Conservation (phyloP, 2,113 vertebrate species). For the Lophotis ruficrista region DNA sequence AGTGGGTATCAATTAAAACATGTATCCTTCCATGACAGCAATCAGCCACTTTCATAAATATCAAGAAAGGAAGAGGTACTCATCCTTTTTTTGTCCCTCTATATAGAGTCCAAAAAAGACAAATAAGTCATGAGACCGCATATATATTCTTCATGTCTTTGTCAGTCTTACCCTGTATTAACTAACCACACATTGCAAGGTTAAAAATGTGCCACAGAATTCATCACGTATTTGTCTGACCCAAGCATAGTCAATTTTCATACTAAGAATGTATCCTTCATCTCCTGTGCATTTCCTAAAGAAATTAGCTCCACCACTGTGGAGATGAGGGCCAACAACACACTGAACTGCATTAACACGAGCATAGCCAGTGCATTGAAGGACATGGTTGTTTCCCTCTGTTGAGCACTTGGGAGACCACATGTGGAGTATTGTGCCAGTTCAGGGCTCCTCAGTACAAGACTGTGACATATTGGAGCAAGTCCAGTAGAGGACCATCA, state of each 20-base stretch:
- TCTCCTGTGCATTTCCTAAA: not conserved
- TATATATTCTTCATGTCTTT: not conserved
- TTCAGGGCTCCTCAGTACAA: not conserved
- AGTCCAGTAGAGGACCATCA: not conserved
- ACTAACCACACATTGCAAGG: not conserved
- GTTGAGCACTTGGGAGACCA: not conserved
- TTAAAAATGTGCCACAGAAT: not conserved
- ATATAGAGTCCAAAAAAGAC: not conserved
- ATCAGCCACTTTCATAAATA: not conserved
- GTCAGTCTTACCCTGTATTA: not conserved
- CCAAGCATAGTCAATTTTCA: not conserved
- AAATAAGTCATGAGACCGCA: not conserved
- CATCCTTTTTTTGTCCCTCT: not conserved
- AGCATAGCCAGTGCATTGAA: not conserved
- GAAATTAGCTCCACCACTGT: not conserved
- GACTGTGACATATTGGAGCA: not conserved
- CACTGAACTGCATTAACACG: not conserved
- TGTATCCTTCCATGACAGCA: not conserved
- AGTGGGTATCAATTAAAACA: not conserved
- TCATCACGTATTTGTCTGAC: not conserved
- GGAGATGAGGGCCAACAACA: not conserved
- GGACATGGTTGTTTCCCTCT: not conserved
- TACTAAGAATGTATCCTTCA: not conserved
- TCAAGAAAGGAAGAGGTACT: not conserved
- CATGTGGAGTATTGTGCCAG: not conserved